phyloP scores from a whole-genome alignment of 2,888 invertebrate species.

The Eucriotettix oculatus region DNA sequence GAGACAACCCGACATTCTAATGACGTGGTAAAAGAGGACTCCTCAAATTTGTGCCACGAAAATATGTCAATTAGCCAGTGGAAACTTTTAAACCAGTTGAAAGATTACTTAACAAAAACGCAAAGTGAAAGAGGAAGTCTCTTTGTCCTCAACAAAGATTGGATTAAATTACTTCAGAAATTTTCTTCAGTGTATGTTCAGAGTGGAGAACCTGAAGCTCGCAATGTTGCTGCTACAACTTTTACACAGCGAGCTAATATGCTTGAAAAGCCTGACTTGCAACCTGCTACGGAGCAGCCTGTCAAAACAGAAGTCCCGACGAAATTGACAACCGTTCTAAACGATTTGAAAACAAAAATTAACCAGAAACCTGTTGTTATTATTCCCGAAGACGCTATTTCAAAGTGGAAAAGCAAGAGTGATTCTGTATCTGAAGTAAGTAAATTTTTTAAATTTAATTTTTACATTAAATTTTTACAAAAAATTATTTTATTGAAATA shows the following conservation, averaged over 20 bases:
- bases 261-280: no score
- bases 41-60: slow-evolving; percentile 14
- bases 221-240: slow-evolving; percentile 11
- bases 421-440: slow-evolving; percentile 19
- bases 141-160: slow-evolving; percentile 30
- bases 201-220: slow-evolving; percentile 14
- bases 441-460: not conserved
- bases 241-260: no score
- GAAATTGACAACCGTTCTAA: slow-evolving; percentile 26
- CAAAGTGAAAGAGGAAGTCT: slow-evolving; percentile 28
- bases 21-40: not conserved
- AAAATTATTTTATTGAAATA: not conserved
- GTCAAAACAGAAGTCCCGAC: slow-evolving; percentile 16
- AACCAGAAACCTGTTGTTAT: slow-evolving; percentile 18
- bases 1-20: no score
- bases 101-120: slow-evolving; percentile 28
- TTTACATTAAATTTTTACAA: not conserved
- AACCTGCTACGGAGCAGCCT: no score
- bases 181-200: slow-evolving; percentile 24
- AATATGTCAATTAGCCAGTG: slow-evolving; percentile 28
- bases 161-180: slow-evolving; percentile 32
- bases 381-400: slow-evolving; percentile 19
- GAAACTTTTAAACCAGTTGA: slow-evolving; percentile 30
- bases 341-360: slow-evolving; percentile 25
- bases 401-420: slow-evolving; percentile 31